Evolutionary conservation across 1,140 invertebrate species (phyloP).

Genomic region (Zaprionus tsacasi): DNA sequence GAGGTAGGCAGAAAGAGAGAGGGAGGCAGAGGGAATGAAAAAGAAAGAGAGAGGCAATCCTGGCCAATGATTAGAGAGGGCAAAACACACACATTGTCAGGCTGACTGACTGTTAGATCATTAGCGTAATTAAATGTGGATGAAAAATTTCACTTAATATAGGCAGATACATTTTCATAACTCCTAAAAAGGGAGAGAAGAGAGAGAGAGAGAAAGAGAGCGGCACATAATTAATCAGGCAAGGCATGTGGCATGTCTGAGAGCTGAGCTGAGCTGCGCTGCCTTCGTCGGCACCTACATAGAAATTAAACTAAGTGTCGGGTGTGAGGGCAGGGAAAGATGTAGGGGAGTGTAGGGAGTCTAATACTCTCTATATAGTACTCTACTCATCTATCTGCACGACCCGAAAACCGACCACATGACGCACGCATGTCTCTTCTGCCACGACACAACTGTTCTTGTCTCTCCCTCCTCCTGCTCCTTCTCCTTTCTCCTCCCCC

Average conservation of each 20-base stretch:
- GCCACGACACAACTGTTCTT: slow-evolving; percentile 14
- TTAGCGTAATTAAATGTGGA: slow-evolving; percentile 80
- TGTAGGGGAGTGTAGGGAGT: too few relatives aligned
- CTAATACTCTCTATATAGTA: too few relatives aligned
- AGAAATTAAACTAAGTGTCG: slow-evolving; percentile 79
- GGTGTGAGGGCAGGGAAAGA: too few relatives aligned
- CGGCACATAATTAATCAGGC: slow-evolving; percentile 72
- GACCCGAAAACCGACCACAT: slow-evolving; percentile 49
- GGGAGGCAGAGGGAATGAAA: background rate
- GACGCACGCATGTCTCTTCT: slow-evolving; percentile 65
- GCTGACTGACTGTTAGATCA: slow-evolving; percentile 57
- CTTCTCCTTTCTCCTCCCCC: too few relatives aligned
- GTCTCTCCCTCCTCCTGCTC: background rate
- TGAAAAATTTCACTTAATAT: slow-evolving; percentile 78
- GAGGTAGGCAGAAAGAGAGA: background rate
- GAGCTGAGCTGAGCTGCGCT: background rate
- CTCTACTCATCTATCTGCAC: too few relatives aligned
- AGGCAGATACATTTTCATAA: slow-evolving; percentile 60
- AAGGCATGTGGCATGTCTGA: slow-evolving; percentile 65
- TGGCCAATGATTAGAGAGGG: slow-evolving; percentile 16
- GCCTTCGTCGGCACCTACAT: slow-evolving; percentile 71
- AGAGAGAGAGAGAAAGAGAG: background rate
- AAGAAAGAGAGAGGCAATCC: too few relatives aligned
- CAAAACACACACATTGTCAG: slow-evolving; percentile 18
- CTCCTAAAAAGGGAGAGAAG: slow-evolving; percentile 23